Conservation (phyloP, 2,113 vertebrate genomes). For the Globicephala melas region DNA sequence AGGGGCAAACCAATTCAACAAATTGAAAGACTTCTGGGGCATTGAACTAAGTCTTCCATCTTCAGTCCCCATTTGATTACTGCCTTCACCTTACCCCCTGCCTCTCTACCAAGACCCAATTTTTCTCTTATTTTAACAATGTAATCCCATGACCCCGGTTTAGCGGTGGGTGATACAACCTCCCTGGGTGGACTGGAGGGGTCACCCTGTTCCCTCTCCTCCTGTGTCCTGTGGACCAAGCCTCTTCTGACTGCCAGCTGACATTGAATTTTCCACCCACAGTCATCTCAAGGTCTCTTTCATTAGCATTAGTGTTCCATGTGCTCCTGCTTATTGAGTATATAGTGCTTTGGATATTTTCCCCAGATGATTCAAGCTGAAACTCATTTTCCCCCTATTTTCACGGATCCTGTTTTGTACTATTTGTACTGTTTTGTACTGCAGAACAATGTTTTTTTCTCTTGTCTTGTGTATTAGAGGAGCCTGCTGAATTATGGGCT, state of each 20-base stretch:
- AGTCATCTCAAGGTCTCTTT: neutral
- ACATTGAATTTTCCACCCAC: neutral
- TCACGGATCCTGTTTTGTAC: neutral
- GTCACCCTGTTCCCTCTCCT: neutral
- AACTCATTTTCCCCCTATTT: slow-evolving; percentile 1
- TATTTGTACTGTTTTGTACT: neutral
- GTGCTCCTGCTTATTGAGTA: neutral
- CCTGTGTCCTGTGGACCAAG: neutral
- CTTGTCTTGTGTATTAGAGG: neutral
- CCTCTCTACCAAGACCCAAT: neutral
- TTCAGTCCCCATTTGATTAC: neutral
- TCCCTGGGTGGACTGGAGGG: neutral
- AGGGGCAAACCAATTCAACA: neutral
- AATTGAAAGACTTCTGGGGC: neutral
- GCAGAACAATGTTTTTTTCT: neutral
- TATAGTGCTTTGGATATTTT: neutral
- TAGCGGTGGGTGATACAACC: neutral
- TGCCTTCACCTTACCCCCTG: neutral
- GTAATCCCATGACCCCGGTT: neutral
- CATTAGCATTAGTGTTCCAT: neutral
- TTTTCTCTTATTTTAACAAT: neutral
- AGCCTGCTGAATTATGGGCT: neutral
- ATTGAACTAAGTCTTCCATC: neutral
- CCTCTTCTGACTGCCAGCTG: neutral
- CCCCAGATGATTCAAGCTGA: neutral